Evolutionary conservation across 2,113 vertebrate genomes (phyloP).

Genomic region (Vulpes lagopus): DNA sequence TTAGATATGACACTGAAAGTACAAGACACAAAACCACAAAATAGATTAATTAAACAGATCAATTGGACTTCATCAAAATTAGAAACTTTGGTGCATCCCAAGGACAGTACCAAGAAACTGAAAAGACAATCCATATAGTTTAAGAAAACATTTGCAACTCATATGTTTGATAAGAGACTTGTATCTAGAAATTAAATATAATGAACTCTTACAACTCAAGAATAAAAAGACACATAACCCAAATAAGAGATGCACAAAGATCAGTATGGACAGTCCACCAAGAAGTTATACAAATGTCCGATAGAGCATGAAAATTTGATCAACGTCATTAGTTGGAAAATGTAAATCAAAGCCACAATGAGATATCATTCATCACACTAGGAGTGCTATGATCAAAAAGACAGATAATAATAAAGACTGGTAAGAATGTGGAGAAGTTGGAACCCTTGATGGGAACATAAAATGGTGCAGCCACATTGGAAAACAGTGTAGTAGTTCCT

Average conservation of each 20-base stretch:
- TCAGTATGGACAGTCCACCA: not conserved
- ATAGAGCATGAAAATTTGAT: not conserved
- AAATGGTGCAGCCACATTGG: not conserved
- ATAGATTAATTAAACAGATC: not conserved
- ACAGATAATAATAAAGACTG: not conserved
- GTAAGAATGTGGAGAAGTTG: not conserved
- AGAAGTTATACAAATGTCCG: not conserved
- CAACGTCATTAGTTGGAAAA: not conserved
- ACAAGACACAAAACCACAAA: not conserved
- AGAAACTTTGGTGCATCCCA: not conserved
- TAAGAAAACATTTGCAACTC: not conserved
- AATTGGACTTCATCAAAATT: not conserved
- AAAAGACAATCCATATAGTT: not conserved
- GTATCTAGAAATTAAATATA: conserved; percentile 3
- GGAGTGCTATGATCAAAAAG: not conserved
- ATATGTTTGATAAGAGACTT: not conserved
- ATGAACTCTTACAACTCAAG: not conserved
- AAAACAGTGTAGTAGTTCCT: not conserved
- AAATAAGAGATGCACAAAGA: not conserved
- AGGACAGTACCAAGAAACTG: not conserved
- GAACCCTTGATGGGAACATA: not conserved
- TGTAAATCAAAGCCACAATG: not conserved
- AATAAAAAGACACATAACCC: not conserved
- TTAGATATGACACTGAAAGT: not conserved
- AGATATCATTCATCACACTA: not conserved